These are phyloP conservation scores for Vanessa tameamea DNA, from an alignment of 1,140 invertebrate genomes.

Conservation along the genomic window DNA sequence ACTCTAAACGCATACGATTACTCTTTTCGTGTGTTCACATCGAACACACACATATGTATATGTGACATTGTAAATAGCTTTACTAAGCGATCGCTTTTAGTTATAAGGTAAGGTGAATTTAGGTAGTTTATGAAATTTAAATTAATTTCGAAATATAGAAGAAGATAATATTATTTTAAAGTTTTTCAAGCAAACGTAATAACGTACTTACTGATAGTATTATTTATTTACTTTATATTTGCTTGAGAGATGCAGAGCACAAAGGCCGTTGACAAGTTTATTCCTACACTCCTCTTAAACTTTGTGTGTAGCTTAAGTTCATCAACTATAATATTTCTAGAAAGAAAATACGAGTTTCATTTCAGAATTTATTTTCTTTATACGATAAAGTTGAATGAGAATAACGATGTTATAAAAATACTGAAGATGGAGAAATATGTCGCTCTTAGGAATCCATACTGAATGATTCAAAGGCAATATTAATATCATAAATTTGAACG, in stretches of 20 bases:
- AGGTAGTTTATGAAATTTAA: too few relatives aligned
- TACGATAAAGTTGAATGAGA: conserved; percentile 5
- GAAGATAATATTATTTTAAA: not conserved
- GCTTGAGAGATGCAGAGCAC: not conserved
- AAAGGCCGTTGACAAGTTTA: conserved; percentile 12
- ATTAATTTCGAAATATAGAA: too few relatives aligned
- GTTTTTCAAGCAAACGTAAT: not conserved
- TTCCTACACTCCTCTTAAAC: conserved; percentile 1
- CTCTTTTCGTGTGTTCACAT: too few relatives aligned
- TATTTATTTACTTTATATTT: conserved; percentile 11
- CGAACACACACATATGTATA: too few relatives aligned
- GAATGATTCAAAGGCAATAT: not conserved
- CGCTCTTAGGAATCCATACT: not conserved
- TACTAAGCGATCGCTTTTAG: too few relatives aligned
- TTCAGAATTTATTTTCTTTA: conserved; percentile 14
- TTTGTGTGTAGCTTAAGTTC: conserved; percentile 11
- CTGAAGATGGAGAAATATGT: not conserved
- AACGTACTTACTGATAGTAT: not conserved
- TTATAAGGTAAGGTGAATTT: too few relatives aligned
- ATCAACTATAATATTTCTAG: conserved; percentile 15
- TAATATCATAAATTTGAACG: not conserved
- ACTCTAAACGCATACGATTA: too few relatives aligned
- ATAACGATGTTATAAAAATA: conserved; percentile 4
- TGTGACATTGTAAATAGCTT: too few relatives aligned
- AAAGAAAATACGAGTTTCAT: conserved; percentile 11